A percentile compares a stretch with the other conserved stretches of the same genome.
Conservation (phyloP, 37 sponge, comb jelly and placozoan species). For the Crambe crambe region DNA sequence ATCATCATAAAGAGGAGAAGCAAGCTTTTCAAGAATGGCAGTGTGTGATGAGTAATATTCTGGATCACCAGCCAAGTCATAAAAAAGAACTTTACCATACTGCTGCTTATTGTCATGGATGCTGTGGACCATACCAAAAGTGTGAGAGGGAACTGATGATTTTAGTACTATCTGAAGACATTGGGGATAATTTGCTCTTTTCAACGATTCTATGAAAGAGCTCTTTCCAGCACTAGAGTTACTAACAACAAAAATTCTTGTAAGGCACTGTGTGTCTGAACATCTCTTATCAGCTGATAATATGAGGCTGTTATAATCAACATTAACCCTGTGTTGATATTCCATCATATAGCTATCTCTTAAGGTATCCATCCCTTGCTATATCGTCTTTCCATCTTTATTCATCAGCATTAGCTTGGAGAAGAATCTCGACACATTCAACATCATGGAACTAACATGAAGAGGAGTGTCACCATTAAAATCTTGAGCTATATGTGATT, state of each 20-base stretch:
- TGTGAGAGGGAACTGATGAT: constrained; percentile 21
- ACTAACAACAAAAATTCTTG: constrained; percentile 32
- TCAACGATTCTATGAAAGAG: constrained; percentile 43
- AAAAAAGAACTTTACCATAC: constrained; percentile 38
- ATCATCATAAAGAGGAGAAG: background rate
- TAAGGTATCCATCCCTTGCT: background rate
- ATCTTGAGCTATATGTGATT: background rate
- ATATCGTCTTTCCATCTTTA: constrained; percentile 4
- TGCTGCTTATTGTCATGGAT: background rate
- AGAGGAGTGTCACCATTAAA: constrained; percentile 22
- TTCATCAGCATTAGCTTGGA: constrained; percentile 6
- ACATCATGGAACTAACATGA: background rate
- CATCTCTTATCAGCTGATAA: background rate
- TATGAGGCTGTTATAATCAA: background rate
- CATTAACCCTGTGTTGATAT: background rate
- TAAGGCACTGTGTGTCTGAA: background rate
- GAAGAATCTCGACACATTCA: background rate
- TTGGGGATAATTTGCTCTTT: background rate
- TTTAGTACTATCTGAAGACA: background rate
- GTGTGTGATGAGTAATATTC: constrained; percentile 44
- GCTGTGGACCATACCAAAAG: constrained; percentile 47
- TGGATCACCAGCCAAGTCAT: constrained; percentile 58
- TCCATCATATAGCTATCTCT: background rate
- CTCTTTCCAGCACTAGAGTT: constrained; percentile 57
- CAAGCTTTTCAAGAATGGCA: constrained; percentile 20